A percentile compares a stretch with the other conserved stretches of the same genome.
Conservation (phyloP, 2,888 invertebrate species). For the Mythimna loreyi region DNA sequence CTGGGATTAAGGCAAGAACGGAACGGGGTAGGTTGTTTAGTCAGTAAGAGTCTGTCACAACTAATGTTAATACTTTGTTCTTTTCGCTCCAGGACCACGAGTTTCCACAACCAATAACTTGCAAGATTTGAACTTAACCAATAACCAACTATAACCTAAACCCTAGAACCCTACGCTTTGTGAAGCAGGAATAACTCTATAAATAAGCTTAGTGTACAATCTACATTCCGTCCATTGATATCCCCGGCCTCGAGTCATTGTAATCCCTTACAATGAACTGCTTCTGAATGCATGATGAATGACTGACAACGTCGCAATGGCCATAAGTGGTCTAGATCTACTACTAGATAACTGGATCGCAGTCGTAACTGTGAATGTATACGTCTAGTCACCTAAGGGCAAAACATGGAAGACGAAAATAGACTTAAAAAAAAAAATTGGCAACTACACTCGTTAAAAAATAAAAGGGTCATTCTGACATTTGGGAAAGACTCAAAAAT, state of each 20-base stretch:
- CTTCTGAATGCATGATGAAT: constrained; percentile 38
- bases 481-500: no score
- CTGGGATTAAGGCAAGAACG: no score
- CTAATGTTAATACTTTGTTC: no score
- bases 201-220: constrained; percentile 29
- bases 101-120: no score
- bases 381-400: background rate
- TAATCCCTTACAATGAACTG: constrained; percentile 34
- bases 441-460: no score
- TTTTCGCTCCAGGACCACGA: no score
- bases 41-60: no score
- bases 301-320: background rate
- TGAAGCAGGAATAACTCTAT: constrained; percentile 1
- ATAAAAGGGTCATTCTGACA: no score
- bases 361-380: background rate
- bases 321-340: constrained; percentile 20
- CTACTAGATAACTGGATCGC: background rate
- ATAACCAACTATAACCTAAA: background rate
- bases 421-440: no score
- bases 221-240: constrained; percentile 40
- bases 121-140: background rate
- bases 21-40: no score
- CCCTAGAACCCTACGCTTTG: background rate
- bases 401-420: no score
- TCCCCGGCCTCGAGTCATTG: constrained; percentile 31